Evolutionary conservation across 1,140 invertebrate genomes (phyloP), one percentile per base, ranked within the genome.

Genomic region (Eueides isabella): DNA sequence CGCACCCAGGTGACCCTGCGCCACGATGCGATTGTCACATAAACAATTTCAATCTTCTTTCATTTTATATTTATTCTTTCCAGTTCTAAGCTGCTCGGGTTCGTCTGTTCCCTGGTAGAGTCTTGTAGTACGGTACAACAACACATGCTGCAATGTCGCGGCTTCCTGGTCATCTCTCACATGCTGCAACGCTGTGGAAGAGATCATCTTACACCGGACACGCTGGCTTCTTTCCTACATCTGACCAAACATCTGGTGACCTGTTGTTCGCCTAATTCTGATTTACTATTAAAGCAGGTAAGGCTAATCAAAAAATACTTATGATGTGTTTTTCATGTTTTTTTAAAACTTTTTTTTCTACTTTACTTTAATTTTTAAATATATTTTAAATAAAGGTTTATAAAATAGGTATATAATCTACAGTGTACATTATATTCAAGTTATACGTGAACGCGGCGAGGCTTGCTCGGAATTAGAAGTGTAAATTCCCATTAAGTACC

Each of bases 101-200:
- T 99, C 93, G 98, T 99, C 78, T 99, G 98, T 93, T 98, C 99
- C 85, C 94, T 99, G 82, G 97, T 99, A 70, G 98, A 99, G 89
- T 98, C 97, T 63, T 99, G 98, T 76, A 96, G 97, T 84, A 99
- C 98, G 16, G 98, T 99, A 71, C 99, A 99, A 88, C 99, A 99
- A 88, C 99, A 99, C 87, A 98, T 99, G 97, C 97, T 99, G 89
- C 99, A 99, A 93, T 99, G 98, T 87, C 95, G 98, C 82, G 99
- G 99, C 55, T 99, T 99, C 93, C 95, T 99, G 77, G 98, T 99
- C 61, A 99, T 99, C 88, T 99, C 98, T 79, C 98, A 98, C 90
- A 97, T 99, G 95, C 95, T 99, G 74, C 98, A 99, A 89, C 96
- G 98, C 88, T 97, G 98, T 26, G 98, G 97, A 35, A 95, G 98